Conservation (phyloP, 53 echinoderm and acorn worm genomes). For the Mesocentrotus franciscanus region DNA sequence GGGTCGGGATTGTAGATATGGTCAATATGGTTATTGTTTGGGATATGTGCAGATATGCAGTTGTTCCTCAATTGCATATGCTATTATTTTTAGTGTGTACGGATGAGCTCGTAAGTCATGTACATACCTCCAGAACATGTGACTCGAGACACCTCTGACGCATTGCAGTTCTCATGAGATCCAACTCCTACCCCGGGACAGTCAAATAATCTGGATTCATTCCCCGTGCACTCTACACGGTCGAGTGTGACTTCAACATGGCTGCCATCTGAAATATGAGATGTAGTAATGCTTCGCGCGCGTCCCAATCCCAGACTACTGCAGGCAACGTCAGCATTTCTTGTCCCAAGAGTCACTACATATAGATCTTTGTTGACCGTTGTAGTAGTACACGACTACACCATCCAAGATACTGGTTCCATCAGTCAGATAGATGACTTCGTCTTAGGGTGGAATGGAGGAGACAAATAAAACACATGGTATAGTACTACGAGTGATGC, state of each 20-base stretch:
- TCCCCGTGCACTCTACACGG: neutral
- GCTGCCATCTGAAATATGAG: neutral
- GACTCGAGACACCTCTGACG: neutral
- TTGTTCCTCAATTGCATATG: too few species aligned
- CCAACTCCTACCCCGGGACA: conserved; percentile 8
- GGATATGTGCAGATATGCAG: too few species aligned
- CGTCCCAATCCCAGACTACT: conserved; percentile 8
- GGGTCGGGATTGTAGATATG: too few species aligned
- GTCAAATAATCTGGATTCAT: conserved; percentile 2
- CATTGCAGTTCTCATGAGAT: neutral
- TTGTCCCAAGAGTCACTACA: neutral
- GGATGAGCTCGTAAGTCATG: too few species aligned
- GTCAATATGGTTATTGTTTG: too few species aligned
- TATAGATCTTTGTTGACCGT: neutral
- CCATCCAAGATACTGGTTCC: neutral
- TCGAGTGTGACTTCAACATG: neutral
- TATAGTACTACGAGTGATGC: neutral
- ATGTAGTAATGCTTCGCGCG: neutral
- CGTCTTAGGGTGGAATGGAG: neutral
- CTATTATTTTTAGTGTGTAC: too few species aligned
- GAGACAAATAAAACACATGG: neutral
- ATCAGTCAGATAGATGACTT: neutral
- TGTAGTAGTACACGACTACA: neutral
- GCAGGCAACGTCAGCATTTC: conserved; percentile 5
- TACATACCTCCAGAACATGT: conserved; percentile 14